phyloP scores from a whole-genome alignment of 2,888 invertebrate species.

The Alentia gelatinosa region DNA sequence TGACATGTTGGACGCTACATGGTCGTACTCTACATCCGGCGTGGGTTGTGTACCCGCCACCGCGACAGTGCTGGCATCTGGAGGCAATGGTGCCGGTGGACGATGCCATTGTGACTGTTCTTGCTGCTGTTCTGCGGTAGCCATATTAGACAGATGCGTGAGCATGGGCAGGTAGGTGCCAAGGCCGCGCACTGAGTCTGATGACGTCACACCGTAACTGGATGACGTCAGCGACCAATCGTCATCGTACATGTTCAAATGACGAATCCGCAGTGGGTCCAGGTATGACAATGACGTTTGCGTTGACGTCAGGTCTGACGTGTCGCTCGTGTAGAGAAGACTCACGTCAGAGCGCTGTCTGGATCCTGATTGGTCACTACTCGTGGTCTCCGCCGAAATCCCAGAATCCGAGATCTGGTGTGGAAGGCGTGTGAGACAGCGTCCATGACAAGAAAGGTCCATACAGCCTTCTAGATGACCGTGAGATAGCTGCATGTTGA shows the following conservation, averaged over 20 bases:
- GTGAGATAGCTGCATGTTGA: background rate
- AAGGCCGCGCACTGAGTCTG: background rate
- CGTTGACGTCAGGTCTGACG: background rate
- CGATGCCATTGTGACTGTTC: background rate
- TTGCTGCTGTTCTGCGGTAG: background rate
- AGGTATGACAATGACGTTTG: background rate
- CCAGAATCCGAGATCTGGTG: constrained; percentile 5
- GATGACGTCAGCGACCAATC: constrained; percentile 20
- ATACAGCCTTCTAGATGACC: background rate
- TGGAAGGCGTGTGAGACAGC: background rate
- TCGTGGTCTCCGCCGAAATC: background rate
- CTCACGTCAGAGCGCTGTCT: background rate
- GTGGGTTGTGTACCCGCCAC: background rate
- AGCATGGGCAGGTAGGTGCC: constrained; percentile 12
- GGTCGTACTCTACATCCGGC: background rate
- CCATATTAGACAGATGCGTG: background rate
- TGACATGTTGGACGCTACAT: background rate
- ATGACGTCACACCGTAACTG: background rate
- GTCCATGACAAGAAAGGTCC: background rate
- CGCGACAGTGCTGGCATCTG: background rate
- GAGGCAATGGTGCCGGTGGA: background rate
- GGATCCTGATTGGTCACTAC: background rate
- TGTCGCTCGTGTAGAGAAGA: background rate
- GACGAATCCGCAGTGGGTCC: background rate
- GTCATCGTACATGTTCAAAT: background rate